Evolutionary conservation across 2,888 invertebrate species (phyloP), one percentile per base, ranked within the genome.

Genomic region (Coelinius sp.): DNA sequence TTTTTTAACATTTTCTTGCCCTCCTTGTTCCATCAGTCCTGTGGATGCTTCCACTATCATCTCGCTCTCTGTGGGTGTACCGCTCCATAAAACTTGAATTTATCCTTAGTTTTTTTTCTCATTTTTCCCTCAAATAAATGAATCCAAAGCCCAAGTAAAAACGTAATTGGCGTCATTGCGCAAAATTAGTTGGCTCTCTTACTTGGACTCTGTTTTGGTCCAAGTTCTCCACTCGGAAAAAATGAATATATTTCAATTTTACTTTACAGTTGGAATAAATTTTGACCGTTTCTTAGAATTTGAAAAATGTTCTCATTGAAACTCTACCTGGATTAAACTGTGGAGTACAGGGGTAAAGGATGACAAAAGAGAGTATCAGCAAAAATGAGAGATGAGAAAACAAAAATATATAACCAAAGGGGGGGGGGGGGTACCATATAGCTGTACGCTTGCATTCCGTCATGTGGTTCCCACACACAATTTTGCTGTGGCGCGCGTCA

Each of bases 81-180:
- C 56, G 56, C 27, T 56, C 56, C 56, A 56, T 56, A 56, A 56
- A 56, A 56, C 56, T 56, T 31, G 31, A 56, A 17, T 22, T 52
- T 27, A n/a, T 59, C 35, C 8, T 8, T 2, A 17, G 17, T 31
- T 56, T 31, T 31, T 14, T 31, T 17, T 17, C 1, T 1, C 12
- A 10, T 24, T 6, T 20, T 63, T n/a, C 63, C 46, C 72, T 76
- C 68, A 78, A 79, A 78, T 78, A 80, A 82, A 77, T 76, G 76
- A 73, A 75, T 76, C 78, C 74, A 22, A 41, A 4, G 73, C 67
- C 17, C 17, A 70, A 70, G 73, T 79, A 82, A 82, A 85, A 84
- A 82, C 78, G 77, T 83, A 83, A 84, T 84, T 84, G 82, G 78
- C 79, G 79, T 79, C 77, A 79, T 80, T 79, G 80, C 76, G 76